These are phyloP conservation scores for Melanotaenia duboulayi DNA, from an alignment of 2,113 vertebrate genomes.

Conservation along the genomic window DNA sequence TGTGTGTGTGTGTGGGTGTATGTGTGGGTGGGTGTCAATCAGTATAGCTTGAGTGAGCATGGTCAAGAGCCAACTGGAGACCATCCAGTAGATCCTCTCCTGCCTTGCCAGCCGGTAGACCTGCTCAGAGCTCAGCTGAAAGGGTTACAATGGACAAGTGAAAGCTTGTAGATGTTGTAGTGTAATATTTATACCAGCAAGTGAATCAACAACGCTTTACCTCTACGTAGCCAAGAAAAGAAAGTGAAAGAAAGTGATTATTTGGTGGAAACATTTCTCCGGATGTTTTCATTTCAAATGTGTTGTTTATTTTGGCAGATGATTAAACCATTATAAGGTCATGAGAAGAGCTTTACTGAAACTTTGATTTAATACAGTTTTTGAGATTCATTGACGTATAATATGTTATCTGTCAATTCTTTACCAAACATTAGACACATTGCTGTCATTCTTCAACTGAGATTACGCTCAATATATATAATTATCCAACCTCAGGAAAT, in stretches of 20 bases:
- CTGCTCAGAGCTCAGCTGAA: conserved; percentile 31
- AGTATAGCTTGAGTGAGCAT: conserved; percentile 41
- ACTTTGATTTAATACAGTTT: background rate
- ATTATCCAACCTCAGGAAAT: conserved; percentile 3
- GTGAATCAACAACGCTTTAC: conserved; percentile 19
- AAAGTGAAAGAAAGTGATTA: conserved; percentile 3
- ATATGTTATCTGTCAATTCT: background rate
- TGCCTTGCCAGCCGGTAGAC: conserved; percentile 65
- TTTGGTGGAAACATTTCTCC: background rate
- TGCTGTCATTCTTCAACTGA: background rate
- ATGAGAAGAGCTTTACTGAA: too few species aligned
- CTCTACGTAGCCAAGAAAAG: conserved; percentile 12
- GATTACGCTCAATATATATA: background rate
- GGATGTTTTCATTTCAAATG: background rate
- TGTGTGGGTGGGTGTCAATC: background rate
- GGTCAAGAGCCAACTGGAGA: conserved; percentile 58
- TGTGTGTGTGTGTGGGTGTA: too few species aligned
- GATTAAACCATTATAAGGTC: too few species aligned
- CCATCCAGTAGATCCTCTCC: conserved; percentile 49
- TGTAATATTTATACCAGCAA: conserved; percentile 26
- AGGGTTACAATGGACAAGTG: conserved; percentile 39
- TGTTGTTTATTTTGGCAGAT: background rate
- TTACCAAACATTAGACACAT: background rate
- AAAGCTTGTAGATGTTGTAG: conserved; percentile 3
- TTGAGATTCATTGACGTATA: too few species aligned